Evolutionary conservation across 2,113 vertebrate genomes (phyloP).

Genomic region (Eudyptes chrysolophus): DNA sequence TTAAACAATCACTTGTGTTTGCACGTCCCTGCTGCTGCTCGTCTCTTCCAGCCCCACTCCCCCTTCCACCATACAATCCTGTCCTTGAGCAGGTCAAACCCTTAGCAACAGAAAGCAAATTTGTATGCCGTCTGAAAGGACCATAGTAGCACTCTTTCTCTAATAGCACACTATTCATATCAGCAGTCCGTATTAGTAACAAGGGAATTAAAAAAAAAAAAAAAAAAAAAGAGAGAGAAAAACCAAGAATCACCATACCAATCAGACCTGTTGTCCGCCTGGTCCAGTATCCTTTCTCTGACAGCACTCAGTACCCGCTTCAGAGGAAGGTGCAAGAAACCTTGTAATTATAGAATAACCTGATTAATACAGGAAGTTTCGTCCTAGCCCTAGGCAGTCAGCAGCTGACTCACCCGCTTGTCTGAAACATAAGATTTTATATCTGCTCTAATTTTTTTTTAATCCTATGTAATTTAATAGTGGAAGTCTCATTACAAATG

Average conservation of each 20-base stretch:
- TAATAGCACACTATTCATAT: background rate
- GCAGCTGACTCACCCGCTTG: constrained; percentile 62
- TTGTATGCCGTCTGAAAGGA: background rate
- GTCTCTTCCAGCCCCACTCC: background rate
- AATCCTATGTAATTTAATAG: constrained; percentile 1
- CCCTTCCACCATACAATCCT: background rate
- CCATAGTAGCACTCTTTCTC: background rate
- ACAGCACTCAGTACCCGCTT: constrained; percentile 13
- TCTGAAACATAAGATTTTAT: constrained; percentile 48
- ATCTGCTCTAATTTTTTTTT: constrained; percentile 36
- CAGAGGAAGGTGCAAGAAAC: constrained; percentile 63
- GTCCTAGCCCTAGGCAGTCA: constrained; percentile 63
- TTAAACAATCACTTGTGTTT: constrained; percentile 5
- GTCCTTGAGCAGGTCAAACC: constrained; percentile 50
- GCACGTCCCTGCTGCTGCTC: background rate
- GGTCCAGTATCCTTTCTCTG: constrained; percentile 41
- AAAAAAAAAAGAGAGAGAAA: background rate
- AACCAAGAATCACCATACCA: constrained; percentile 19
- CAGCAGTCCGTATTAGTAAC: background rate
- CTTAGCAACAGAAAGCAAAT: constrained; percentile 40
- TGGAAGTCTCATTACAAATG: background rate
- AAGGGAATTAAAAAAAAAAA: background rate
- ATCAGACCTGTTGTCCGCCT: constrained; percentile 52
- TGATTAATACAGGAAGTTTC: constrained; percentile 70
- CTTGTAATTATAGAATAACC: constrained; percentile 68